A percentile compares a stretch with the other conserved stretches of the same genome.
Conservation (phyloP, 2,113 vertebrate genomes). For the Oreochromis aureus region DNA sequence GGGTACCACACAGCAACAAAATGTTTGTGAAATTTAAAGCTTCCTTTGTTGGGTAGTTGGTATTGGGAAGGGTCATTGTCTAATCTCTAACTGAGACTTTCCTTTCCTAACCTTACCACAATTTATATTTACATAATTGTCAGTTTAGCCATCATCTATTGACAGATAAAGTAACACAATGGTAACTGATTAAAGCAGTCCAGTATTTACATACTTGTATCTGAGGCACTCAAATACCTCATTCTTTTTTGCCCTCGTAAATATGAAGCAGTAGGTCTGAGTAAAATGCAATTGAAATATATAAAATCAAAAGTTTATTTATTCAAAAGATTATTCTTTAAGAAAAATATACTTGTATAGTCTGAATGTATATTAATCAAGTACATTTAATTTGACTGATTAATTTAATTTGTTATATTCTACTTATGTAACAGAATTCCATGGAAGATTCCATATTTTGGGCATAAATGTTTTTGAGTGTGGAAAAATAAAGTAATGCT, state of each 20-base stretch:
- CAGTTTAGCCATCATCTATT: background rate
- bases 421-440: too few species aligned
- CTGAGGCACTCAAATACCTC: background rate
- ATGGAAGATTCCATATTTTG: background rate
- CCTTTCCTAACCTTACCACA: background rate
- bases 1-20: background rate
- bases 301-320: background rate
- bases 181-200: background rate
- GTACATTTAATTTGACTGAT: too few species aligned
- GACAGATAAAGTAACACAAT: background rate
- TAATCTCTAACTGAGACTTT: background rate
- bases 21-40: background rate
- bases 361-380: too few species aligned
- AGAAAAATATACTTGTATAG: accelerated
- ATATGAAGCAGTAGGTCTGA: background rate
- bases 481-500: background rate
- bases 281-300: background rate
- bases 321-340: background rate
- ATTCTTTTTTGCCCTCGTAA: too few species aligned
- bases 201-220: background rate
- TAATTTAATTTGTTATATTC: too few species aligned
- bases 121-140: background rate
- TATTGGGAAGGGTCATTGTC: background rate
- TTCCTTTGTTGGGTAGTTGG: background rate
- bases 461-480: background rate